These are phyloP conservation scores for Reticulitermes lucifugus DNA, from an alignment of 2,888 invertebrate genomes.

Conservation along the genomic window DNA sequence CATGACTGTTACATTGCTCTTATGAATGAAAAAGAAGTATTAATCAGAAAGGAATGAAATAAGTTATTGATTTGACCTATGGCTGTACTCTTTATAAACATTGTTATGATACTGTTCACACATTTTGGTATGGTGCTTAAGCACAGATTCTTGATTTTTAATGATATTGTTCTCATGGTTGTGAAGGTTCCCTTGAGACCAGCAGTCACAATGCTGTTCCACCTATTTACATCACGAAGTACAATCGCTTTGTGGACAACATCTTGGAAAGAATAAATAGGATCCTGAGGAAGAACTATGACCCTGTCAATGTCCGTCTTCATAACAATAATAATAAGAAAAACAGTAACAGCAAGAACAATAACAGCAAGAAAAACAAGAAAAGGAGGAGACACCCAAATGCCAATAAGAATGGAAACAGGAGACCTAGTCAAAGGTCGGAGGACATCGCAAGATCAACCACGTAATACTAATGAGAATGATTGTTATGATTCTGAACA, in stretches of 20 bases:
- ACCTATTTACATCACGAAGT: constrained; percentile 81
- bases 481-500: neutral
- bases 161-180: constrained; percentile 21
- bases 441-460: neutral
- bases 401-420: neutral
- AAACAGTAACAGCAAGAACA: constrained; percentile 61
- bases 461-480: constrained; percentile 10
- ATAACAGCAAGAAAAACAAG: constrained; percentile 56
- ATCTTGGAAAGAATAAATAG: constrained; percentile 85
- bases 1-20: no score
- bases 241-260: constrained; percentile 88
- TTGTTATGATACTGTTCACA: no score
- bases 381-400: constrained; percentile 52
- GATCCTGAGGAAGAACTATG: constrained; percentile 82
- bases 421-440: constrained; percentile 15
- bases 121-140: neutral
- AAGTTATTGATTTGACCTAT: no score
- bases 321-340: constrained; percentile 69
- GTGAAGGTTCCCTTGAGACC: constrained; percentile 39
- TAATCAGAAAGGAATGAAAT: no score
- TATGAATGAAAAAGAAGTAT: no score
- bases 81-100: no score
- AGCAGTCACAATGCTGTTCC: constrained; percentile 64
- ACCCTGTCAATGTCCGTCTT: constrained; percentile 84
- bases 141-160: neutral